Evolutionary conservation across 2,113 vertebrate genomes (phyloP).

Genomic region (Melanostigma gelatinosum): DNA sequence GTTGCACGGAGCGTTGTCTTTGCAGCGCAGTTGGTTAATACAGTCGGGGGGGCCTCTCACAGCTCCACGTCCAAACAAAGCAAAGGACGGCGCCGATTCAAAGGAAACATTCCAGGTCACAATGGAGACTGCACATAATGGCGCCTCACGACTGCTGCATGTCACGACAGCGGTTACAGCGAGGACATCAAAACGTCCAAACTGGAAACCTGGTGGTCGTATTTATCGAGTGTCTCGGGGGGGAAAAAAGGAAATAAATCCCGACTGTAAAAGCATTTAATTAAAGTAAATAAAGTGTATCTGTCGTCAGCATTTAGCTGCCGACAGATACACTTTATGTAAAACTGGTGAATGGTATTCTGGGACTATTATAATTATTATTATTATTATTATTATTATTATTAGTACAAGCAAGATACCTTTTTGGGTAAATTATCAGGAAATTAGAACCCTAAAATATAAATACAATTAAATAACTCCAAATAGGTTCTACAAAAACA

Average conservation of each 20-base stretch:
- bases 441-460: background rate
- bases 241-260: background rate
- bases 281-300: background rate
- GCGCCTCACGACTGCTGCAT: slow-evolving; percentile 56
- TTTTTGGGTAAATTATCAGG: background rate
- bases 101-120: slow-evolving; percentile 76
- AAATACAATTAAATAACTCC: no score
- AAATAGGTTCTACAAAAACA: no score
- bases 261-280: background rate
- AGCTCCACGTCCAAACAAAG: slow-evolving; percentile 67
- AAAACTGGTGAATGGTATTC: background rate
- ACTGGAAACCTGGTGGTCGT: background rate
- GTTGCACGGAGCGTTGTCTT: slow-evolving; percentile 60
- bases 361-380: background rate
- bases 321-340: no score
- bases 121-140: slow-evolving; percentile 69
- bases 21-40: slow-evolving; percentile 61
- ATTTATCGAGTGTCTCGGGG: background rate
- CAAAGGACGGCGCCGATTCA: slow-evolving; percentile 61
- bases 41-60: slow-evolving; percentile 68
- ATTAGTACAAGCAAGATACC: background rate
- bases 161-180: slow-evolving; percentile 12
- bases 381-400: no score
- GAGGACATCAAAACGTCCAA: background rate
- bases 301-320: background rate